A percentile compares a stretch with the other conserved stretches of the same genome.
phyloP scores from a whole-genome alignment of 1,140 invertebrate species.

The Antheraea pernyi region DNA sequence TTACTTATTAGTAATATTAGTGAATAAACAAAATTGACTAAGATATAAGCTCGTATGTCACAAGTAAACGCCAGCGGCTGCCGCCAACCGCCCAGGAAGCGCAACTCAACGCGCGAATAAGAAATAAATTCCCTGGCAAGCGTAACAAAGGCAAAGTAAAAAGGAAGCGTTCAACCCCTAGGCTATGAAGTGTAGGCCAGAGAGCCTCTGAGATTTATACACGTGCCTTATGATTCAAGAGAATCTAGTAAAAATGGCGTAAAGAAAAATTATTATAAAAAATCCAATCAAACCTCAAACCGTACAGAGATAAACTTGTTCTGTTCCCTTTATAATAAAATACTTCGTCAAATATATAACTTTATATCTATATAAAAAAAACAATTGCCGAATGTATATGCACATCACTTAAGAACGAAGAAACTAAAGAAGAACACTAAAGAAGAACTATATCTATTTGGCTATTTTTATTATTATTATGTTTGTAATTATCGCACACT shows the following conservation, averaged over 20 bases:
- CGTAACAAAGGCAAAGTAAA: constrained; percentile 76
- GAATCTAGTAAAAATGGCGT: constrained; percentile 31
- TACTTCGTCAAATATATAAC: not conserved
- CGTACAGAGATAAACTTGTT: not conserved
- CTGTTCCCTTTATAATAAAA: not conserved
- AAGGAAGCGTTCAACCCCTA: constrained; percentile 50
- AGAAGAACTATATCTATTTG: too few species aligned
- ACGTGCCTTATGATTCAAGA: constrained; percentile 44
- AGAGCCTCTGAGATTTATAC: constrained; percentile 43
- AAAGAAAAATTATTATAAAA: not conserved
- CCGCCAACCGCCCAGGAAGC: constrained; percentile 73
- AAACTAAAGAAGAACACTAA: too few species aligned
- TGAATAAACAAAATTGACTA: not conserved
- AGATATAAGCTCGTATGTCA: constrained; percentile 20
- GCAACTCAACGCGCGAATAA: constrained; percentile 70
- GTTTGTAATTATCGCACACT: too few species aligned
- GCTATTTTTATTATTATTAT: too few species aligned
- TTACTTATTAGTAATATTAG: too few species aligned
- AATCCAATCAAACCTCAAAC: not conserved
- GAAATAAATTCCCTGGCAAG: constrained; percentile 73
- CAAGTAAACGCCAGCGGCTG: constrained; percentile 43
- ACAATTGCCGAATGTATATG: too few species aligned
- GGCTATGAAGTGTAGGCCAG: constrained; percentile 36
- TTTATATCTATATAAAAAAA: too few species aligned
- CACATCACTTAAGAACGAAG: too few species aligned